These are phyloP conservation scores for Zaprionus lineosus DNA, from an alignment of 2,888 invertebrate species.

Conservation along the genomic window DNA sequence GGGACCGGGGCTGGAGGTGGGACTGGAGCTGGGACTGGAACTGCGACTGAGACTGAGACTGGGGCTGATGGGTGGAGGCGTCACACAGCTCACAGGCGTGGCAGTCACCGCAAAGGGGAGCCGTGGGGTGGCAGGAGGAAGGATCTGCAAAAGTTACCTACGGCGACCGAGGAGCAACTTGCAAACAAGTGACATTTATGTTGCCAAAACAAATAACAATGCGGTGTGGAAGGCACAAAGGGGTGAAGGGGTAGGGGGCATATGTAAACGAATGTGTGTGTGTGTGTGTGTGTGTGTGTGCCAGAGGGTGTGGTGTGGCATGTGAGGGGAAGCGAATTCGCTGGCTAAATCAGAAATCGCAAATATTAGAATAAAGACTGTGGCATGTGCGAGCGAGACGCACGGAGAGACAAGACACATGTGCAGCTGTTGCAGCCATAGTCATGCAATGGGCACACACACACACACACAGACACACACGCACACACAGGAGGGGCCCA, in stretches of 20 bases:
- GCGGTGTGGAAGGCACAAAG: constrained; percentile 18
- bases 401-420: constrained; percentile 50
- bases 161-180: constrained; percentile 41
- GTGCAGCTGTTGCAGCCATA: constrained; percentile 52
- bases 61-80: too few species aligned
- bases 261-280: not conserved
- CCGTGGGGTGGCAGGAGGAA: too few species aligned
- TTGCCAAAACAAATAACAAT: constrained; percentile 77
- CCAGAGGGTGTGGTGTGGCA: constrained; percentile 10
- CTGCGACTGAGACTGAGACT: too few species aligned
- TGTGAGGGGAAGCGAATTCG: constrained; percentile 26
- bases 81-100: too few species aligned
- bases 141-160: constrained; percentile 33
- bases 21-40: too few species aligned
- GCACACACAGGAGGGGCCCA: constrained; percentile 25
- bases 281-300: constrained; percentile 5
- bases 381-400: constrained; percentile 40
- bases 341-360: constrained; percentile 65
- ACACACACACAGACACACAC: constrained; percentile 12
- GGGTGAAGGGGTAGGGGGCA: not conserved
- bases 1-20: too few species aligned
- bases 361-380: constrained; percentile 74
- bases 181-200: constrained; percentile 76
- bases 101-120: too few species aligned
- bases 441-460: constrained; percentile 20